phyloP scores from a whole-genome alignment of 2,113 vertebrate species.

The Xenus cinereus region DNA sequence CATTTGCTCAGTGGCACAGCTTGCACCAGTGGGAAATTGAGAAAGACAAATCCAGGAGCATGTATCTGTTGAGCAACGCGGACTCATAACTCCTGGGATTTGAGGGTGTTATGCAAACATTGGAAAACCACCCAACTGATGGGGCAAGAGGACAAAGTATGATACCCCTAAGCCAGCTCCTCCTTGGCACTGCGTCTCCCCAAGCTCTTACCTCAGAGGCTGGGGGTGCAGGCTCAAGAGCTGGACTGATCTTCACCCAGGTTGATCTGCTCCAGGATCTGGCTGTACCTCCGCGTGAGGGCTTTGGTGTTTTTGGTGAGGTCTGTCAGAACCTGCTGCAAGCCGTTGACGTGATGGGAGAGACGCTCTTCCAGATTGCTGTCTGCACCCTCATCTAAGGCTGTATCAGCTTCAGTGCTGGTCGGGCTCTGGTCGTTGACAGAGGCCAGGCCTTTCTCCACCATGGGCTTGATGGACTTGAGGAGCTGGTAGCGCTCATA shows the following conservation, averaged over 20 bases:
- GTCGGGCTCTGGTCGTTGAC: neutral
- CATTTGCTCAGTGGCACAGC: neutral
- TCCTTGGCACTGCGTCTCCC: neutral
- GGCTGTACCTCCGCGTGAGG: constrained; percentile 84
- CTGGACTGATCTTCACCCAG: neutral
- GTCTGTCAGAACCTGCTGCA: constrained; percentile 80
- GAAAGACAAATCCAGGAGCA: neutral
- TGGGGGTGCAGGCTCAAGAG: neutral
- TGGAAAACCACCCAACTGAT: neutral
- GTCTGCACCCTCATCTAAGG: constrained; percentile 25
- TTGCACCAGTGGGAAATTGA: neutral
- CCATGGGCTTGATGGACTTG: constrained; percentile 79
- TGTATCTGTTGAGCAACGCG: neutral
- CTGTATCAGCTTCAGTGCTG: neutral
- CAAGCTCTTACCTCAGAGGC: neutral
- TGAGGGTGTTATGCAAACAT: neutral
- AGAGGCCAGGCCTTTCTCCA: constrained; percentile 77
- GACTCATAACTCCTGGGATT: neutral
- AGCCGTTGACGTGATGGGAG: constrained; percentile 81
- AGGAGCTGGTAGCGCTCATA: constrained; percentile 82
- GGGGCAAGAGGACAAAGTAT: neutral
- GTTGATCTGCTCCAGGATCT: constrained; percentile 78
- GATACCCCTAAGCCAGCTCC: neutral
- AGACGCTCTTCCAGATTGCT: constrained; percentile 77
- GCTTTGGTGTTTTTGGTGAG: constrained; percentile 81